phyloP scores from a whole-genome alignment of 1,140 invertebrate genomes.

The Atopsyche davidsoni region DNA sequence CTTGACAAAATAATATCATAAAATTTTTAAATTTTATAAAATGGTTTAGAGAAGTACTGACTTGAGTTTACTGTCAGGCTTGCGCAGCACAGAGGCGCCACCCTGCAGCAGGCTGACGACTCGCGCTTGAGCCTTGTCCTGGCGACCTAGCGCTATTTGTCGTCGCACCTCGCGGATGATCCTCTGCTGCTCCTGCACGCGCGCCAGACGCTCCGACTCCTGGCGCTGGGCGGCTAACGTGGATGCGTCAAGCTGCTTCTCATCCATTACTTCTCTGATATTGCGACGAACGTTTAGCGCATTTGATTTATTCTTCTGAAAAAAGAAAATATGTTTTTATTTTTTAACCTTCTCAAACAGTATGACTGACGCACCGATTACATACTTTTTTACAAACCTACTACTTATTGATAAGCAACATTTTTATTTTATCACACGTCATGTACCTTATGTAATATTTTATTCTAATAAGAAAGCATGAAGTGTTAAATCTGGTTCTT shows the following conservation, averaged over 20 bases:
- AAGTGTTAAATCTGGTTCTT: too few relatives aligned
- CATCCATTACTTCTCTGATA: constrained; percentile 87
- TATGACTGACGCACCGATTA: too few relatives aligned
- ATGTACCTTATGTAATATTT: too few relatives aligned
- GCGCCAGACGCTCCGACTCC: constrained; percentile 78
- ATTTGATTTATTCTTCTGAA: constrained; percentile 16
- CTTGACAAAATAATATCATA: too few relatives aligned
- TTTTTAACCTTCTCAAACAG: constrained; percentile 12
- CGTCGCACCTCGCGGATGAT: constrained; percentile 70
- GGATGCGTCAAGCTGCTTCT: constrained; percentile 84
- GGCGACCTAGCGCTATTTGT: constrained; percentile 62
- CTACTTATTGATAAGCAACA: too few relatives aligned
- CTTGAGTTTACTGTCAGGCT: constrained; percentile 41
- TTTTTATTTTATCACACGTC: not conserved
- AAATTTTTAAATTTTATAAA: too few relatives aligned
- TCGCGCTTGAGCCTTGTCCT: constrained; percentile 60
- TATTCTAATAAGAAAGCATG: too few relatives aligned
- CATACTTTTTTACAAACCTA: too few relatives aligned
- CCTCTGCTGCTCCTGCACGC: constrained; percentile 79
- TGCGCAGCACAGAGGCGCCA: constrained; percentile 51
- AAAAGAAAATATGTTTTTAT: not conserved
- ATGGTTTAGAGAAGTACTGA: constrained; percentile 28
- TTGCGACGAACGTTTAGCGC: constrained; percentile 67
- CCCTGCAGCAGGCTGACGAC: constrained; percentile 65
- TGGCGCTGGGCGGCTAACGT: constrained; percentile 88